These are phyloP conservation scores for Puffinus mauretanicus DNA, from an alignment of 2,113 vertebrate species.

Conservation along the genomic window DNA sequence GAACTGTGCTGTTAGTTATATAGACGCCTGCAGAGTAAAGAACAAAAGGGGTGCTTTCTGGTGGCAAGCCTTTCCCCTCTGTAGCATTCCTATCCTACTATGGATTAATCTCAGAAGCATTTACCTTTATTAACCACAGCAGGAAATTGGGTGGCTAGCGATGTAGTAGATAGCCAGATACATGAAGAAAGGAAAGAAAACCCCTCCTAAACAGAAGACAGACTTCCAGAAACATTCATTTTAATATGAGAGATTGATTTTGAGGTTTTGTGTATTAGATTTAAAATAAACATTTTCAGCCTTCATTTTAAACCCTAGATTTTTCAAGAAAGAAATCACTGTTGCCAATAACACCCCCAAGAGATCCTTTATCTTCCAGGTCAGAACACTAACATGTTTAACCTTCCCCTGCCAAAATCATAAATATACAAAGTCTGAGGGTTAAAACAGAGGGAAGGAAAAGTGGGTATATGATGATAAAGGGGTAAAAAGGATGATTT, in stretches of 20 bases:
- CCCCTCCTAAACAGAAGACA: neutral
- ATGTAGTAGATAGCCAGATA: neutral
- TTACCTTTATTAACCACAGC: neutral
- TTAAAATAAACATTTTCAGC: neutral
- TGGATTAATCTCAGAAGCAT: neutral
- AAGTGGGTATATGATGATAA: neutral
- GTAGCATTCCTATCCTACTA: neutral
- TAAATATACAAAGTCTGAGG: neutral
- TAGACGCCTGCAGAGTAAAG: neutral
- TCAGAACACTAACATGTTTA: neutral
- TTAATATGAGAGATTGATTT: neutral
- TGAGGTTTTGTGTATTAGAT: neutral
- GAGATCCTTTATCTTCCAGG: neutral
- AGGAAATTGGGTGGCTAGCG: neutral
- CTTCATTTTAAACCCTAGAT: neutral
- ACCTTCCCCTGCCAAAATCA: neutral
- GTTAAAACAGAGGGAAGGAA: neutral
- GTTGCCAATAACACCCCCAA: fast-evolving
- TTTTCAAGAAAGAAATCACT: neutral
- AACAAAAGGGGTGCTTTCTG: fast-evolving
- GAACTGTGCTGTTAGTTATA: neutral
- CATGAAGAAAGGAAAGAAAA: neutral
- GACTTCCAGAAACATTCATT: neutral
- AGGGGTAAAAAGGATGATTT: fast-evolving
- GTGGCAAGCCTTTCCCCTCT: neutral